phyloP scores from a whole-genome alignment of 2,888 invertebrate genomes.

The Icerya purchasi region DNA sequence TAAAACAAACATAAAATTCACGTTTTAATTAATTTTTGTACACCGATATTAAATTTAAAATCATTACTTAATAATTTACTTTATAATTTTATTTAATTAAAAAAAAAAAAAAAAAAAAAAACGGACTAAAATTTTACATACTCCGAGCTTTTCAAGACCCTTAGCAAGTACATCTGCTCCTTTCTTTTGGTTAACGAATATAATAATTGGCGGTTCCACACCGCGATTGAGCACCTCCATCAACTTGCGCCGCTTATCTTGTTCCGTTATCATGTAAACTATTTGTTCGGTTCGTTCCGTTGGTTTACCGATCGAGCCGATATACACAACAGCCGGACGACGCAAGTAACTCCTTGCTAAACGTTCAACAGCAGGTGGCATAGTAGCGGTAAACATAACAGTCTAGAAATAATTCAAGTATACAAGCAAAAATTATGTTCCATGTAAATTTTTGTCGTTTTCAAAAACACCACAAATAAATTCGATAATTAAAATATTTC shows the following conservation, averaged over 20 bases:
- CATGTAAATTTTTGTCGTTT: too few species aligned
- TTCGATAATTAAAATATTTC: too few species aligned
- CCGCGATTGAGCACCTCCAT: conserved; percentile 76
- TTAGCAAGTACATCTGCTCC: conserved; percentile 95
- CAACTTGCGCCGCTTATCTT: conserved; percentile 88
- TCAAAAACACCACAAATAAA: too few species aligned
- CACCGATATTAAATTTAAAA: too few species aligned
- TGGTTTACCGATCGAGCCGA: conserved; percentile 90
- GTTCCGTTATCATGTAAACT: conserved; percentile 83
- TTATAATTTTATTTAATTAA: background rate
- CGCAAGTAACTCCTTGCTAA: conserved; percentile 83
- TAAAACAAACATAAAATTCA: too few species aligned
- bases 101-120: background rate
- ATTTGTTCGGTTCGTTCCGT: conserved; percentile 96
- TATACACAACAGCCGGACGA: conserved; percentile 90
- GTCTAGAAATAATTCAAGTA: too few species aligned
- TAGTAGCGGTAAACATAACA: conserved; percentile 99
- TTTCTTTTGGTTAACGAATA: conserved; percentile 99
- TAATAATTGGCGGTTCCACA: conserved; percentile 92
- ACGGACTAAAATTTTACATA: conserved; percentile 24
- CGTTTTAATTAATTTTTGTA: too few species aligned
- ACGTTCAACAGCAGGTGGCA: conserved; percentile 95
- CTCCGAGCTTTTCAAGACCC: conserved; percentile 84
- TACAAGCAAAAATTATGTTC: too few species aligned
- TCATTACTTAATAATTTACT: background rate